These are phyloP conservation scores for Drosophila albomicans DNA, from an alignment of 1,140 invertebrate species.

Conservation along the genomic window DNA sequence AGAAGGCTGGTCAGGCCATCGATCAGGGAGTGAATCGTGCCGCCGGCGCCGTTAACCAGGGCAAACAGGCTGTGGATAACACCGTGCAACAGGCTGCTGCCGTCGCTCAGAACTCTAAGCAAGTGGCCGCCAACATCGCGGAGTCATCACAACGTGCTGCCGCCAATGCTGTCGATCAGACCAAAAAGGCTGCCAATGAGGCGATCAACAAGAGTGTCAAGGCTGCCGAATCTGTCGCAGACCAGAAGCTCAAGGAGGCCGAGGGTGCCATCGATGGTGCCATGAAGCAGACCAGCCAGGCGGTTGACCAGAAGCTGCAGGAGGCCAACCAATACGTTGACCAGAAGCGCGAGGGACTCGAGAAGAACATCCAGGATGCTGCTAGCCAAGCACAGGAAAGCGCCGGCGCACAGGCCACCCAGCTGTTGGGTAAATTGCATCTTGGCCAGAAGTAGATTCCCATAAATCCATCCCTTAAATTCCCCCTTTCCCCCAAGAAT, in stretches of 20 bases:
- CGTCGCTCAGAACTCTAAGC: slow-evolving; percentile 78
- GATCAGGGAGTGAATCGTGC: slow-evolving; percentile 74
- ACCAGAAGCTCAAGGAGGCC: slow-evolving; percentile 81
- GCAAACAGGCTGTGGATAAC: slow-evolving; percentile 74
- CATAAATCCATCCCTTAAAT: background rate
- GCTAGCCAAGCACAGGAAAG: slow-evolving; percentile 72
- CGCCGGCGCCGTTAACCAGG: slow-evolving; percentile 71
- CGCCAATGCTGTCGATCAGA: slow-evolving; percentile 82
- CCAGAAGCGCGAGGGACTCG: slow-evolving; percentile 79
- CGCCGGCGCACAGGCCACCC: slow-evolving; percentile 73
- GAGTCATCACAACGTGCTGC: slow-evolving; percentile 76
- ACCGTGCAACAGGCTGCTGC: slow-evolving; percentile 72
- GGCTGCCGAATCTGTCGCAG: slow-evolving; percentile 81
- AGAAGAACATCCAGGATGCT: slow-evolving; percentile 79
- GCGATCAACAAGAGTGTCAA: slow-evolving; percentile 84
- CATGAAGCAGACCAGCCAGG: slow-evolving; percentile 79
- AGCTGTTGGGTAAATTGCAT: slow-evolving; percentile 79
- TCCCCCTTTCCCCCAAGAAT: slow-evolving; percentile 11
- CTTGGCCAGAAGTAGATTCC: slow-evolving; percentile 70
- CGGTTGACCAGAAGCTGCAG: slow-evolving; percentile 84
- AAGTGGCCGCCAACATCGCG: slow-evolving; percentile 78
- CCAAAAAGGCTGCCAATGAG: slow-evolving; percentile 84
- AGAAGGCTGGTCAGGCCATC: slow-evolving; percentile 78
- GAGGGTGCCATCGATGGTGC: slow-evolving; percentile 78
- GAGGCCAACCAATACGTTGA: slow-evolving; percentile 85